A percentile compares a stretch with the other conserved stretches of the same genome.
These are phyloP conservation scores for Drosophila repletoides DNA, from an alignment of 1,140 invertebrate genomes.

Conservation along the genomic window DNA sequence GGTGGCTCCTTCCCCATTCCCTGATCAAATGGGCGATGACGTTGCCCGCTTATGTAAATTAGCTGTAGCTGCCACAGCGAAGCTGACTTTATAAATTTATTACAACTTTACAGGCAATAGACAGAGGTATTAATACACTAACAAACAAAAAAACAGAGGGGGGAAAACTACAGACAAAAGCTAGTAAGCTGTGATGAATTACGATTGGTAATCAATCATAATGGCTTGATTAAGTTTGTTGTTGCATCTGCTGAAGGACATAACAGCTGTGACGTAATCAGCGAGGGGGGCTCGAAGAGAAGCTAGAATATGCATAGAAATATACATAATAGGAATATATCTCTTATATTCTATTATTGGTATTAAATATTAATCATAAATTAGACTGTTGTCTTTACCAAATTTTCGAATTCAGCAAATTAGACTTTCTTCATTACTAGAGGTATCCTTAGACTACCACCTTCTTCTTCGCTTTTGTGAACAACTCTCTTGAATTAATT, in stretches of 20 bases:
- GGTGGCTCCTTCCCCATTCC: conserved; percentile 15
- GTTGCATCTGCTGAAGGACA: conserved; percentile 21
- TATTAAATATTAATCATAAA: no score
- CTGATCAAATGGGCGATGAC: conserved; percentile 64
- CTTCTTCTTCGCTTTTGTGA: no score
- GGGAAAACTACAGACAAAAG: conserved; percentile 1
- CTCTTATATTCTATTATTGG: no score
- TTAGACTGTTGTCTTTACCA: no score
- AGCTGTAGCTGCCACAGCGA: conserved; percentile 3
- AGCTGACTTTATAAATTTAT: conserved; percentile 49
- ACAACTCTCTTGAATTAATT: not conserved
- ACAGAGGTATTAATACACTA: conserved; percentile 10
- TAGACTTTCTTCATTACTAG: no score
- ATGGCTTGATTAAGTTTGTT: not conserved
- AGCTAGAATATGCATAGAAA: no score
- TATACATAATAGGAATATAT: no score
- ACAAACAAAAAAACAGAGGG: not conserved
- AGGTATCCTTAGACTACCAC: no score
- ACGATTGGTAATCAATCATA: conserved; percentile 45
- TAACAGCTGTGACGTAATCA: conserved; percentile 27
- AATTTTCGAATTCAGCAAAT: no score
- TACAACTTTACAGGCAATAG: conserved; percentile 42
- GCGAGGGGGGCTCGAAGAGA: not conserved
- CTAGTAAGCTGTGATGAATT: conserved; percentile 1
- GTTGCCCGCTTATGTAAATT: conserved; percentile 62